A percentile compares a stretch with the other conserved stretches of the same genome.
Conservation (phyloP, 2,113 vertebrate species). For the Perca fluviatilis region DNA sequence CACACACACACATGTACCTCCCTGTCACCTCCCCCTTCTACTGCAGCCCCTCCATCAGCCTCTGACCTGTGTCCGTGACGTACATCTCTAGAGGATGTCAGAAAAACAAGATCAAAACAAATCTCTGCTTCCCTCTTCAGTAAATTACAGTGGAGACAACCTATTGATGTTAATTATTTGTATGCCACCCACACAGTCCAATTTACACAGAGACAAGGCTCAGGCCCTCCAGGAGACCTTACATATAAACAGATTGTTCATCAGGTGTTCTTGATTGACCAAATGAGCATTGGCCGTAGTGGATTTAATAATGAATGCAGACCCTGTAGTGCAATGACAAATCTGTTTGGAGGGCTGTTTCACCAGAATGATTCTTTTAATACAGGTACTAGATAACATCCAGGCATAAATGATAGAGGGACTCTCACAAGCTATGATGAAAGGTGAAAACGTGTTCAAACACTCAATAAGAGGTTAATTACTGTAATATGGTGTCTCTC, state of each 20-base stretch:
- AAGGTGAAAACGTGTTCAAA: constrained; percentile 10
- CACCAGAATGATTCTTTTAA: constrained; percentile 15
- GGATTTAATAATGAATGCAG: constrained; percentile 20
- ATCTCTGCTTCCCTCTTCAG: constrained; percentile 27
- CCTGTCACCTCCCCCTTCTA: neutral
- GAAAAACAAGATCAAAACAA: constrained; percentile 43
- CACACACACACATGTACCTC: neutral
- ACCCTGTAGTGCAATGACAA: neutral
- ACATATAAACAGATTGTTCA: constrained; percentile 29
- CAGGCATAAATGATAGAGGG: neutral
- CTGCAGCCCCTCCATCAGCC: constrained; percentile 30
- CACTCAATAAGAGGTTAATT: constrained; percentile 23
- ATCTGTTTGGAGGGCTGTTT: constrained; percentile 12
- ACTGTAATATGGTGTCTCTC: neutral
- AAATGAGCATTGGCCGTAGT: constrained; percentile 25
- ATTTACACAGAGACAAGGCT: constrained; percentile 31
- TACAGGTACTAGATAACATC: constrained; percentile 16
- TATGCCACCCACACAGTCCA: constrained; percentile 51
- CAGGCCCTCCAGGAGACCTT: constrained; percentile 12
- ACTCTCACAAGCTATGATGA: neutral
- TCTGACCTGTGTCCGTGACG: constrained; percentile 35
- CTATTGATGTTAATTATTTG: constrained; percentile 67
- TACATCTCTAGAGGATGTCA: neutral
- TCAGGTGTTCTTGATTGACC: constrained; percentile 41
- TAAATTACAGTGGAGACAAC: constrained; percentile 63